Percentiles rank a stretch among this genome's conserved stretches.
Evolutionary conservation across 2,113 vertebrate genomes (phyloP).

Genomic region (human (Homo sapiens)): GRCh38 chr16:88970501-88971000

Average conservation of each 20-base stretch:
- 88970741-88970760: not conserved
- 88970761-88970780: not conserved
- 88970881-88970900: not conserved
- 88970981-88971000: not conserved
- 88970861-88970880: too few species aligned
- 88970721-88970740: not conserved
- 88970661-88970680: not conserved
- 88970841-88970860: too few species aligned
- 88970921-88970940: not conserved
- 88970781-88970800: not conserved
- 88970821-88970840: too few species aligned
- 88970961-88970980: not conserved
- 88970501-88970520: not conserved
- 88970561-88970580: not conserved
- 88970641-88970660: accelerated
- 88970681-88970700: too few species aligned
- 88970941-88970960: too few species aligned
- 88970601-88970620: not conserved
- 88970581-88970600: not conserved
- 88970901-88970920: not conserved
- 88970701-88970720: too few species aligned
- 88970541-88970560: not conserved
- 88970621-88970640: not conserved
- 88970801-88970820: too few species aligned
- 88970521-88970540: not conserved